A percentile compares a stretch with the other conserved stretches of the same genome.
phyloP scores from a whole-genome alignment of 2,113 vertebrate species.

The Lethenteron reissneri region DNA sequence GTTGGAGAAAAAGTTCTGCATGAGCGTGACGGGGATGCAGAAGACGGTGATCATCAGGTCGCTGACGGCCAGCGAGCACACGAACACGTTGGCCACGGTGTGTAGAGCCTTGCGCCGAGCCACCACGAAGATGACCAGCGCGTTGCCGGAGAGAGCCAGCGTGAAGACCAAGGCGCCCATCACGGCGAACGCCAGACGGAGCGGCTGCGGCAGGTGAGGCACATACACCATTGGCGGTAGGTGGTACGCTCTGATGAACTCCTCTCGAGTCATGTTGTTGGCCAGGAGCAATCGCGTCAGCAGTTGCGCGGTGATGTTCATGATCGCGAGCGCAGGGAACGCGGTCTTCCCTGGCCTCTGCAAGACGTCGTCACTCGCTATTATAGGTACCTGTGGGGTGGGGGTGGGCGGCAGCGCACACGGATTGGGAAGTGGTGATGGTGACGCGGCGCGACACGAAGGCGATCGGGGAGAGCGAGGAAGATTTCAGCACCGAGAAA shows the following conservation, averaged over 20 bases:
- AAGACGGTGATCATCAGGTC: slow-evolving; percentile 36
- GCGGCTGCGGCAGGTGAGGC: slow-evolving; percentile 22
- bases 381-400: no score
- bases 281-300: slow-evolving; percentile 24
- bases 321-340: no score
- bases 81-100: slow-evolving; percentile 34
- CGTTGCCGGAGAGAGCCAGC: slow-evolving; percentile 30
- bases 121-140: slow-evolving; percentile 31
- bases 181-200: slow-evolving; percentile 23
- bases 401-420: no score
- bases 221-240: slow-evolving; percentile 29
- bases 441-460: no score
- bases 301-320: slow-evolving; percentile 28
- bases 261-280: slow-evolving; percentile 29
- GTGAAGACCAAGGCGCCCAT: slow-evolving; percentile 24
- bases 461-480: no score
- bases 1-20: slow-evolving; percentile 30
- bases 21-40: slow-evolving; percentile 32
- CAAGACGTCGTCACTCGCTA: no score
- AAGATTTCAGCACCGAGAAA: no score
- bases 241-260: slow-evolving; percentile 27
- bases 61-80: slow-evolving; percentile 36
- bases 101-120: slow-evolving; percentile 28
- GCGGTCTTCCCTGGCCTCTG: no score
- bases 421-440: no score